phyloP scores from a whole-genome alignment of 2,113 vertebrate species.

The Hypocryptadius cinnamomeus region DNA sequence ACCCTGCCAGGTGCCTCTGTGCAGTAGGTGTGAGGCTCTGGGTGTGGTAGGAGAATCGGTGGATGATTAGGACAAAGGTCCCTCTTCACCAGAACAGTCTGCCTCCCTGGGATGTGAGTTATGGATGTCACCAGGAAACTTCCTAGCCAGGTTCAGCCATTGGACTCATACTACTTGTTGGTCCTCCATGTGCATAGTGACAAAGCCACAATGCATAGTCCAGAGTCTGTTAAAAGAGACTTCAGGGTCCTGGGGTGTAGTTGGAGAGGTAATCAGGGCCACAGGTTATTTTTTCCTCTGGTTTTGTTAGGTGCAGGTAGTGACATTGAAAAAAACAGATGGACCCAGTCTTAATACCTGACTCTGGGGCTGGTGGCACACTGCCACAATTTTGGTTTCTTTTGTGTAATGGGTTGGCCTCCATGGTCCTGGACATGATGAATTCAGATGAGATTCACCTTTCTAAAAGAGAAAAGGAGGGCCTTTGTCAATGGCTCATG shows the following conservation, averaged over 20 bases:
- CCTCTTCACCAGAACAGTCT: too few species aligned
- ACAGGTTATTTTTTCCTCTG: neutral
- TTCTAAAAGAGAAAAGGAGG: neutral
- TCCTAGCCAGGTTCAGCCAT: neutral
- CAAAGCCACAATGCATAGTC: neutral
- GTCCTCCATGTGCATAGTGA: accelerated
- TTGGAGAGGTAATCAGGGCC: neutral
- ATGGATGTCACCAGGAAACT: accelerated
- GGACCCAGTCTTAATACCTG: neutral
- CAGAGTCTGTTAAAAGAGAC: neutral
- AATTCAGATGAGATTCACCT: neutral
- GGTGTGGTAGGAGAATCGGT: neutral
- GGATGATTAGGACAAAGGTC: neutral
- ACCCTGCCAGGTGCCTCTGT: neutral
- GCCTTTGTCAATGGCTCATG: neutral
- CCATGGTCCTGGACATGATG: neutral
- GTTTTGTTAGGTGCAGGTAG: neutral
- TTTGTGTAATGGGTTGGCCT: accelerated
- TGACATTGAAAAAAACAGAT: neutral
- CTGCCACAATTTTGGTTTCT: neutral
- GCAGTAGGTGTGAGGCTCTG: neutral
- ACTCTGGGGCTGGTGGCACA: neutral
- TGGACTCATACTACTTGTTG: accelerated
- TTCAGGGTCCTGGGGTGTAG: neutral
- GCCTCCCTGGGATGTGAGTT: neutral